Base-by-base conservation (phyloP, 1,140 invertebrate species). In the Euura saliciscinereae region DNA sequence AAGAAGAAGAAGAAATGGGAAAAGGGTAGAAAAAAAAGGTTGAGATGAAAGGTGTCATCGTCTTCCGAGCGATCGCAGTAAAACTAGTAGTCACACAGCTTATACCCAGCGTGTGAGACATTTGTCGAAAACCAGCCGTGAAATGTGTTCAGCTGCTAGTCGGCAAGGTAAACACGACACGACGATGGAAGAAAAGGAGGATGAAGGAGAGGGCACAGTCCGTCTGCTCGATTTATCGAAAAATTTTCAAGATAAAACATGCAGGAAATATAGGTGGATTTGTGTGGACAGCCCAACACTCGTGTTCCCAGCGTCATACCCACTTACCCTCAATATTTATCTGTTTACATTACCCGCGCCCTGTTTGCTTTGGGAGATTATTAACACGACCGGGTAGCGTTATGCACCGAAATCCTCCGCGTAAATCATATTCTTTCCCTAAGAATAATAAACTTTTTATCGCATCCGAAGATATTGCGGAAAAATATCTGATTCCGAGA, bases 131-230 rank as follows among this genome's bases (percentile, higher is more conserved):
- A n/a, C 51, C 13, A 59, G 51, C 10, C 51, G 51, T 59, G 51
- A 59, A 59, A 59, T 59, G 51, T 59, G 51, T 59, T 59, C 51
- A 59, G 51, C 51, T 59, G 51, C 51, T n/a, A 8, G 51, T 3
- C 51, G 51, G 13, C 10, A 59, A 59, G 51, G 13, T 59, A 59
- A 59, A 59, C 51, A 59, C 51, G 51, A 59, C 65, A 46, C 10
- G 65, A 65, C 10, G 64, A 71, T 10, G 64, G 68, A 69, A 11
- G 45, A 43, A 45, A 64, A 65, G 68, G 65, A 66, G 45, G 46
- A 71, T 43, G 28, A 11, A 66, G 11, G 59, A 42, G 71, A 44
- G 71, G 74, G 73, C 73, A 74, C 72, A 59, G 51, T 59, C 51
- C 51, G 13, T 59, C 51, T 59, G 51, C 51, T n/a, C 3, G 4